Evolutionary conservation across 2,797 vertebrate genomes (phyloP).

Genomic region (Phoebastria nigripes): DNA sequence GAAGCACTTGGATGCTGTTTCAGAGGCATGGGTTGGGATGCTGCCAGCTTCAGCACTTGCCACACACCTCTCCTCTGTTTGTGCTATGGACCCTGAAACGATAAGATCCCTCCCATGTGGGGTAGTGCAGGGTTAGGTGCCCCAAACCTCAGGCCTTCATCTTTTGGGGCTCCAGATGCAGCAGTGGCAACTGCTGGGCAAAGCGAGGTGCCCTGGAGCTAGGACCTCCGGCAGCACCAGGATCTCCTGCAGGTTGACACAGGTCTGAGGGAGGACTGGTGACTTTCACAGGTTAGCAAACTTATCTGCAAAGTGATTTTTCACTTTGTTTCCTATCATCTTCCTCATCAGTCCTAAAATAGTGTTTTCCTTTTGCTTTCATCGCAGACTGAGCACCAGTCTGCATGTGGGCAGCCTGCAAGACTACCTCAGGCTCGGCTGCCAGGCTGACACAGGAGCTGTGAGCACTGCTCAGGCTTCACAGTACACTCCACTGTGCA

Average conservation of each 20-base stretch:
- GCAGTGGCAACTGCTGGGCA: neutral
- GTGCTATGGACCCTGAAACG: neutral
- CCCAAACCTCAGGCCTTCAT: neutral
- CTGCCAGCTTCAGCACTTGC: neutral
- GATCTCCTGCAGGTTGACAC: neutral
- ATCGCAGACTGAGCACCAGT: neutral
- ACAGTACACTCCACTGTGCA: too few species aligned
- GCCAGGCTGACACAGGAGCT: neutral
- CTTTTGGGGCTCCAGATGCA: neutral
- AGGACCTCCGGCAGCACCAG: neutral
- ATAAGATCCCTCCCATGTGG: neutral
- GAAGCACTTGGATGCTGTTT: neutral
- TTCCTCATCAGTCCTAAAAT: neutral
- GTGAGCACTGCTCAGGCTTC: neutral
- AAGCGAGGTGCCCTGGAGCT: too few species aligned
- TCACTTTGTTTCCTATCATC: neutral
- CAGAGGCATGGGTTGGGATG: neutral
- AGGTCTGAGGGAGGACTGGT: neutral
- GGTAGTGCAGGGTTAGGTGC: neutral
- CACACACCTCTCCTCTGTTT: neutral
- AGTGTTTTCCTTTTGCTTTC: neutral
- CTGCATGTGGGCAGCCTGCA: neutral
- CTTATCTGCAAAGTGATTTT: neutral
- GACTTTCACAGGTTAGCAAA: neutral
- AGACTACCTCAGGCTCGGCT: neutral